Percentiles rank a stretch among this genome's conserved stretches.
Evolutionary conservation across 2,888 invertebrate genomes (phyloP).

Genomic region (Priocnemis perturbator): DNA sequence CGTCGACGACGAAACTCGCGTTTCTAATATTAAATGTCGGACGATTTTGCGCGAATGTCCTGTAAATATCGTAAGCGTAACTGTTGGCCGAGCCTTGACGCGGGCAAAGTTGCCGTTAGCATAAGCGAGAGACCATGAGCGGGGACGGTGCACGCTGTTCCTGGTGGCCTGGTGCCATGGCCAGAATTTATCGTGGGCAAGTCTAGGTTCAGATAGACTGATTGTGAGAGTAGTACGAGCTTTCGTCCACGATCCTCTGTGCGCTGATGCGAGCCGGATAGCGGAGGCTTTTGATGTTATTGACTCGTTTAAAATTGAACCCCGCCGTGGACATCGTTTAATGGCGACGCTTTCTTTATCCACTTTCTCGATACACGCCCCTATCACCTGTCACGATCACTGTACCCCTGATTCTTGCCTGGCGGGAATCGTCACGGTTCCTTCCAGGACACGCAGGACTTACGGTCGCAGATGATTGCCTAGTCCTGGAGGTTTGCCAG

Average conservation of each 20-base stretch:
- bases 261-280: conserved; percentile 66
- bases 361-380: conserved; percentile 26
- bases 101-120: no score
- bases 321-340: conserved; percentile 29
- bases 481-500: conserved; percentile 67
- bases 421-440: no score
- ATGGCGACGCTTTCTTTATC: conserved; percentile 21
- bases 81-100: no score
- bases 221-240: conserved; percentile 13
- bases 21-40: no score
- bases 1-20: no score
- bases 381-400: no score
- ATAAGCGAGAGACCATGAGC: no score
- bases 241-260: conserved; percentile 36
- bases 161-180: conserved; percentile 61
- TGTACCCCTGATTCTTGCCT: no score
- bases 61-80: no score
- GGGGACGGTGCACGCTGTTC: conserved; percentile 35
- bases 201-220: conserved; percentile 3
- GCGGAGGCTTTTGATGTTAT: conserved; percentile 71
- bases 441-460: conserved; percentile 20
- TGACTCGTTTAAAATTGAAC: conserved; percentile 67
- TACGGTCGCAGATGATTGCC: conserved; percentile 62
- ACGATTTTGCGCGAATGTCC: no score
- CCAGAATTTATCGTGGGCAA: conserved; percentile 51